A percentile compares a stretch with the other conserved stretches of the same genome.
These are phyloP conservation scores for Hydropotes inermis DNA, from an alignment of 2,113 vertebrate genomes.

Conservation along the genomic window DNA sequence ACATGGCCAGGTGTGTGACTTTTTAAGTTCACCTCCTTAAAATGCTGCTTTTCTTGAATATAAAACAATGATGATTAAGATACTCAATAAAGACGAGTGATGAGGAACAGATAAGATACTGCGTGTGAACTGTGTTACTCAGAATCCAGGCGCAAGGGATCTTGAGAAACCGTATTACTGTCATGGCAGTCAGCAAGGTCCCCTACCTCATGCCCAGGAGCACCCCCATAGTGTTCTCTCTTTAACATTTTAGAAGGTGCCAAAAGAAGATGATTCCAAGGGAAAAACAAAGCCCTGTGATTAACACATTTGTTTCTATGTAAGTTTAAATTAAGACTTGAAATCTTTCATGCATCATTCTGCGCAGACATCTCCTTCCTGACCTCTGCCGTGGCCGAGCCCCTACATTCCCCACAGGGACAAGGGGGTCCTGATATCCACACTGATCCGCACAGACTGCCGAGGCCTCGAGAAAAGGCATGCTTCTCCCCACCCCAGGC, in stretches of 20 bases:
- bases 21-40: neutral
- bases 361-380: neutral
- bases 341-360: neutral
- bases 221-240: neutral
- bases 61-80: neutral
- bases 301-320: neutral
- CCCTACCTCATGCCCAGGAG: neutral
- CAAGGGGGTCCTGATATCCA: neutral
- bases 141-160: neutral
- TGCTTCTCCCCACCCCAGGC: neutral
- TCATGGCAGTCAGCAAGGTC: neutral
- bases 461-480: neutral
- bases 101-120: neutral
- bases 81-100: neutral
- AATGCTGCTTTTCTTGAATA: neutral
- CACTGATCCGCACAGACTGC: neutral
- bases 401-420: neutral
- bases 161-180: neutral
- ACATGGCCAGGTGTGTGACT: neutral
- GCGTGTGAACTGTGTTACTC: rapidly evolving
- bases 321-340: neutral
- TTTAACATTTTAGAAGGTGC: neutral
- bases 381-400: rapidly evolving
- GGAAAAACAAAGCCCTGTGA: neutral
- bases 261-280: neutral